Evolutionary conservation across 2,888 invertebrate species (phyloP).

Genomic region (Glomeris marginata): DNA sequence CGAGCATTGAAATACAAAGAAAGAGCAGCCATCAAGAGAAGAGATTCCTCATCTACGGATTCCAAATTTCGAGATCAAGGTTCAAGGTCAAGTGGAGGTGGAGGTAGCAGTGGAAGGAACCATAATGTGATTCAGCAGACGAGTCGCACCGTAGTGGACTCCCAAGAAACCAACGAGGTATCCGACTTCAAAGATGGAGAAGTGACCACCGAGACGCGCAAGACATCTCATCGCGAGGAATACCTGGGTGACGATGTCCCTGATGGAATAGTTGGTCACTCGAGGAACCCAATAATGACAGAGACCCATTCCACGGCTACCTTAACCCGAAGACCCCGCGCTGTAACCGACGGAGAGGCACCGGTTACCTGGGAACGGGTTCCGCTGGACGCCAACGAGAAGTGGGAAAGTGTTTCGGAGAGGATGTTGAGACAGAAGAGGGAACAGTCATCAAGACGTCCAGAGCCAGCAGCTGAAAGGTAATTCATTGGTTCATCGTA

Average conservation of each 20-base stretch:
- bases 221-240: constrained; percentile 7
- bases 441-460: too few species aligned
- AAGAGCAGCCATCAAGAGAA: constrained; percentile 3
- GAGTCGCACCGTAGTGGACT: constrained; percentile 6
- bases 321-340: neutral
- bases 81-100: too few species aligned
- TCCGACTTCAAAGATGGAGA: constrained; percentile 11
- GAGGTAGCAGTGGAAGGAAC: too few species aligned
- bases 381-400: too few species aligned
- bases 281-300: too few species aligned
- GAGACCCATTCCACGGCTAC: too few species aligned
- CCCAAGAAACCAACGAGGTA: constrained; percentile 9
- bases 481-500: too few species aligned
- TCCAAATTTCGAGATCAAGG: neutral
- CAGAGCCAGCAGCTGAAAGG: too few species aligned
- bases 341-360: neutral
- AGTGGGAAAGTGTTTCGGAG: too few species aligned
- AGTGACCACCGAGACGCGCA: constrained; percentile 6
- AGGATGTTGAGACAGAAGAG: too few species aligned
- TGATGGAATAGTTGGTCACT: neutral
- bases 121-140: constrained; percentile 1
- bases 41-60: constrained; percentile 3
- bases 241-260: neutral
- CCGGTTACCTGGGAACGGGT: too few species aligned
- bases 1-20: constrained; percentile 5